phyloP scores from a whole-genome alignment of 1,140 invertebrate species.

The Myzus persicae region DNA sequence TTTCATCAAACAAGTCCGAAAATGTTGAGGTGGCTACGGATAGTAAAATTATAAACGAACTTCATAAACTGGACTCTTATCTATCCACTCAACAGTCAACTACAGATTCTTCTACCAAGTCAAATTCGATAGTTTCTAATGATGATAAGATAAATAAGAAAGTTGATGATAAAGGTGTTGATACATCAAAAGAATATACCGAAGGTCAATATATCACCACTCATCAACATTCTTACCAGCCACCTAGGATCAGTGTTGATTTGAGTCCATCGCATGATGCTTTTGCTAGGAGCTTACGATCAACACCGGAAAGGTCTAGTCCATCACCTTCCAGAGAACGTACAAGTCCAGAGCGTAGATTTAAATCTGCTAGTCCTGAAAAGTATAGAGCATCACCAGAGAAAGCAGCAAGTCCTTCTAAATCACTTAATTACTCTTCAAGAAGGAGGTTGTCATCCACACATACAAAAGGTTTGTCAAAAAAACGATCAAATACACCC shows the following conservation, averaged over 20 bases:
- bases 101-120: not conserved
- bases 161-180: constrained; percentile 51
- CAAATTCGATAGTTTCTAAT: not conserved
- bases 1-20: constrained; percentile 15
- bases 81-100: constrained; percentile 60
- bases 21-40: constrained; percentile 54
- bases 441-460: constrained; percentile 44
- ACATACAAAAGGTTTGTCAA: constrained; percentile 44
- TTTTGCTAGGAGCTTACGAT: constrained; percentile 74
- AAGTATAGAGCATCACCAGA: constrained; percentile 39
- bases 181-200: constrained; percentile 61
- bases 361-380: constrained; percentile 41
- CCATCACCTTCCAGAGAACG: constrained; percentile 66
- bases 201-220: constrained; percentile 70
- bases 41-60: constrained; percentile 63
- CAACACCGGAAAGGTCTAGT: constrained; percentile 67
- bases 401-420: constrained; percentile 42
- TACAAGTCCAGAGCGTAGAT: constrained; percentile 65
- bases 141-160: constrained; percentile 57
- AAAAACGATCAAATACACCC: constrained; percentile 52
- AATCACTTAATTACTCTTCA: not conserved
- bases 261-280: constrained; percentile 75
- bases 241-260: constrained; percentile 68
- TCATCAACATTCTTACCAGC: constrained; percentile 69
- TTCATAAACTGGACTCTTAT: constrained; percentile 63